Conservation (phyloP, 1,140 invertebrate species). For the Papilio xuthus region DNA sequence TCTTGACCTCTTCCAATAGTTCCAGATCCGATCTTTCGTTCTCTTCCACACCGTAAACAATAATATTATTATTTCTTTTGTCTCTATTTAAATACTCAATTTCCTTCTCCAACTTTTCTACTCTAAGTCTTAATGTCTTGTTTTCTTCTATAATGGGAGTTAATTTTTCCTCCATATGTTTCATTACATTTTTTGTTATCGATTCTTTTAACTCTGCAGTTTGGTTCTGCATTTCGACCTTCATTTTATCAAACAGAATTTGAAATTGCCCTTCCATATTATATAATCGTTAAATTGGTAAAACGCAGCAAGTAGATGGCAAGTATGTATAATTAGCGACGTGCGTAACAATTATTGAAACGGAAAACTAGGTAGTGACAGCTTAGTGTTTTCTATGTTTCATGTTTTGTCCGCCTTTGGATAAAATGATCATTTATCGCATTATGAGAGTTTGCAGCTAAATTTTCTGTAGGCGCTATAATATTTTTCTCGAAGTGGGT, state of each 20-base stretch:
- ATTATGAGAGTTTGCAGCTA: too few relatives aligned
- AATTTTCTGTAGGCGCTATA: too few relatives aligned
- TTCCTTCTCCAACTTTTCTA: constrained; percentile 39
- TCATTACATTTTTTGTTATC: constrained; percentile 43
- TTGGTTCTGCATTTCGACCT: constrained; percentile 44
- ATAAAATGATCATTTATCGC: too few relatives aligned
- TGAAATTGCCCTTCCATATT: constrained; percentile 44
- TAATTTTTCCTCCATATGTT: constrained; percentile 43
- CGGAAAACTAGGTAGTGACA: too few relatives aligned
- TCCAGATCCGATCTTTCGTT: constrained; percentile 34
- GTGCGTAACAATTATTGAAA: too few relatives aligned
- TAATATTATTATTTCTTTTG: constrained; percentile 39
- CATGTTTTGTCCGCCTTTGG: too few relatives aligned
- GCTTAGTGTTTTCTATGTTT: too few relatives aligned
- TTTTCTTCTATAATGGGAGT: constrained; percentile 43
- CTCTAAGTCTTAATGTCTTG: constrained; percentile 40
- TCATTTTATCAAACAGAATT: constrained; percentile 47
- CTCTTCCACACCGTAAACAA: constrained; percentile 41
- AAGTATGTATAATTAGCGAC: too few relatives aligned
- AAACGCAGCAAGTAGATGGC: neutral
- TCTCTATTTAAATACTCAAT: constrained; percentile 39
- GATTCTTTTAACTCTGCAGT: constrained; percentile 40
- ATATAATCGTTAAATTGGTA: neutral
- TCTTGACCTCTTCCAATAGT: constrained; percentile 34
- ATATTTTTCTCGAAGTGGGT: too few relatives aligned